Conservation (phyloP, 2,113 vertebrate species). For the Albula goreensis region DNA sequence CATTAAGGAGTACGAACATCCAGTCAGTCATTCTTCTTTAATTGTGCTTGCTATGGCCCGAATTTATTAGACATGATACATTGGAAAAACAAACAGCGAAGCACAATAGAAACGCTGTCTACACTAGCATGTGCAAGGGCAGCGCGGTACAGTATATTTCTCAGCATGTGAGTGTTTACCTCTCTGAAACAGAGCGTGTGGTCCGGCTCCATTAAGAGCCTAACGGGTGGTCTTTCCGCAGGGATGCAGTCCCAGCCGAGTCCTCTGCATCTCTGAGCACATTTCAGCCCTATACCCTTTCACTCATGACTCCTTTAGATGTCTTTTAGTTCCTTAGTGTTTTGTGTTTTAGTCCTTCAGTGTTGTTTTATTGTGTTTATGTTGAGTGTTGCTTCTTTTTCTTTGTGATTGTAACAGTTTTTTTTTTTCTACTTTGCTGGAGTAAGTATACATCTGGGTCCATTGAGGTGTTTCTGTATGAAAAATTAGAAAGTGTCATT, state of each 20-base stretch:
- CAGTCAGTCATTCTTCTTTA: conserved; percentile 39
- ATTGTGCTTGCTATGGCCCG: conserved; percentile 35
- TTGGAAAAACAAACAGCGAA: conserved; percentile 51
- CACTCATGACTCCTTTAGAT: background rate
- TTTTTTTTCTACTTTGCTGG: background rate
- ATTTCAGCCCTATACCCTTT: background rate
- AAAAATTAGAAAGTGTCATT: background rate
- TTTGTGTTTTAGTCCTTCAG: too few relatives aligned
- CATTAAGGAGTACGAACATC: background rate
- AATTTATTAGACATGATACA: conserved; percentile 40
- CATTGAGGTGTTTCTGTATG: background rate
- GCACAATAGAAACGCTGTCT: conserved; percentile 56
- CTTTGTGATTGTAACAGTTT: background rate
- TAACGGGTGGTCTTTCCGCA: conserved; percentile 47
- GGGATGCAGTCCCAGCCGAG: conserved; percentile 4
- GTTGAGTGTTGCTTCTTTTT: background rate
- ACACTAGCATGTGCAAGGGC: conserved; percentile 46
- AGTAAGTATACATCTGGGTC: background rate
- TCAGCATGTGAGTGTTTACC: conserved; percentile 68
- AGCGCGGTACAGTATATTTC: conserved; percentile 46
- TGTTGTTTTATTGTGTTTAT: background rate
- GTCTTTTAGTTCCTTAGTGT: background rate
- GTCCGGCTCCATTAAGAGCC: conserved; percentile 46
- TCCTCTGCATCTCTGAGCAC: background rate
- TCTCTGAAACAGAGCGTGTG: conserved; percentile 58